Base-by-base conservation (phyloP, 2,797 vertebrate species). In the Petrocephalus sullivani region DNA sequence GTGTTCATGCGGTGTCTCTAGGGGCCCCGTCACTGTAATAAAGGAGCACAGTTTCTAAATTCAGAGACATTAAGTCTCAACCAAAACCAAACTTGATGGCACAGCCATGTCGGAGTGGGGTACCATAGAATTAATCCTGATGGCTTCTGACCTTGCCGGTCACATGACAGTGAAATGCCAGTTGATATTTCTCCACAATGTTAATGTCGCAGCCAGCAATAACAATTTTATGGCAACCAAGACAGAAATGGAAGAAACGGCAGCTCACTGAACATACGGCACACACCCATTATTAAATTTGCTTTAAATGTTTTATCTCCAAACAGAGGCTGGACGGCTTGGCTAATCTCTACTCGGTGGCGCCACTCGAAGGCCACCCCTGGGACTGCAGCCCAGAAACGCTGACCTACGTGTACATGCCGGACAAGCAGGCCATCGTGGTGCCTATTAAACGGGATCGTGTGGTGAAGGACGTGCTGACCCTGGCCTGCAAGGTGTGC, bases 401-500 rank as follows among this genome's bases (percentile, higher is more conserved):
- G 58, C 94, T 94, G 90, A 92, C 93, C 0, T 95, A 94, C 0
- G 91, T 98, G 90, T 92, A 95, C 92, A 97, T 97, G 92, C 96
- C 94, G 87, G 97, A 97, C 0, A 92, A 94, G 53, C 96, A 95
- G 89, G 95, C 94, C 12, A 94, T 97, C 83, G 95, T 95, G 0
- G 92, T 98, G 90, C 93, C 93, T 0, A 91, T 97, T 90, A 97
- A 95, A 89, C 94, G 94, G 23, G 97, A 97, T 56, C 95, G 97
- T 92, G 95, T 92, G 33, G 96, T 96, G 4, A 94, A 96, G 60
- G 97, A 98, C 89, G 93, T 98, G 90, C 93, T 98, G 91, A 92
- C 94, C 85, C 90, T 95, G 90, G 97, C 96, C 0, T 98, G 97
- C 96, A 97, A 98, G 97, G 98, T 98, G 93, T 88, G 91, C 54